These are phyloP conservation scores for Gila robusta DNA, from an alignment of 2,797 vertebrate species.

Conservation along the genomic window DNA sequence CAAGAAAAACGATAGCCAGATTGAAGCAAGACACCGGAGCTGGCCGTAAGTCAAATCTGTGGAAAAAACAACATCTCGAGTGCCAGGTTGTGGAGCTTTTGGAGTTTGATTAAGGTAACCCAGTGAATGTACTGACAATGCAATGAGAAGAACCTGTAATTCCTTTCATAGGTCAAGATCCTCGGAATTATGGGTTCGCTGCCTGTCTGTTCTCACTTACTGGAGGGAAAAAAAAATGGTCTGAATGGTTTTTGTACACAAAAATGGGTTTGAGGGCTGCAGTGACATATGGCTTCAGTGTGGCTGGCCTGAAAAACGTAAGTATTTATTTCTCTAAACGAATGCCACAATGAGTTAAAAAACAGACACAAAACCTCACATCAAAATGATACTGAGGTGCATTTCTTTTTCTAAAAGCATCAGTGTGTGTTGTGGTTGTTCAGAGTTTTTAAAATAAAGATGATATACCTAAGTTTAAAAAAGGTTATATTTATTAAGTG, in stretches of 20 bases:
- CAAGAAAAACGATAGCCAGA: conserved; percentile 36
- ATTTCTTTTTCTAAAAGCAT: background rate
- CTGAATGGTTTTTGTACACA: conserved; percentile 4
- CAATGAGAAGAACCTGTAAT: conserved; percentile 30
- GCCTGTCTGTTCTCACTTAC: conserved; percentile 58
- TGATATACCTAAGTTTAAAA: conserved; percentile 31
- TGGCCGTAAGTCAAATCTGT: conserved; percentile 29
- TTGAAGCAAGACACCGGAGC: conserved; percentile 55
- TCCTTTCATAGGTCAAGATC: conserved; percentile 33
- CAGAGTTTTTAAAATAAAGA: conserved; percentile 50
- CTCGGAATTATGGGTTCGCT: conserved; percentile 44
- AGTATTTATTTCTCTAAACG: conserved; percentile 34
- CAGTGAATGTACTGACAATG: conserved; percentile 35
- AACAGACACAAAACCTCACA: conserved; percentile 44
- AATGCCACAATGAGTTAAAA: conserved; percentile 57
- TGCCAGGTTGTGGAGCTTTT: conserved; percentile 36
- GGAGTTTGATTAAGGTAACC: conserved; percentile 32
- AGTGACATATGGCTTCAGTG: conserved; percentile 54
- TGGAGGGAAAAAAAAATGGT: background rate
- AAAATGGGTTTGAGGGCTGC: conserved; percentile 37
- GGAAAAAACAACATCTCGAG: conserved; percentile 43
- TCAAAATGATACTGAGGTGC: conserved; percentile 28
- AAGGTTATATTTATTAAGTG: conserved; percentile 57
- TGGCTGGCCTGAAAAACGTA: conserved; percentile 33
- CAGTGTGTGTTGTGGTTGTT: conserved; percentile 10